Base-by-base conservation (phyloP, 2,888 invertebrate species). In the Ernsta delagoae region DNA sequence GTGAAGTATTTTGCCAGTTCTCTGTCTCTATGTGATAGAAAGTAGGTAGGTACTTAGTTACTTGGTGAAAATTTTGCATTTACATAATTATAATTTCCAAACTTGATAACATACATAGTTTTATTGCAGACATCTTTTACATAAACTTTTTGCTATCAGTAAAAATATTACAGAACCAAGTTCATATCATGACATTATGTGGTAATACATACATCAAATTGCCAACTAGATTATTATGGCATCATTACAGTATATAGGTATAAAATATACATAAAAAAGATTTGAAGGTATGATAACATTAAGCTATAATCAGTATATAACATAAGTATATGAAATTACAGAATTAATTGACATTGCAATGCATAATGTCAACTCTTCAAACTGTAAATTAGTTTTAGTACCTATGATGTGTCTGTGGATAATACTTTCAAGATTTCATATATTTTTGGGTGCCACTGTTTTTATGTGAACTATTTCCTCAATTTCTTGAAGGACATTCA, bases 1-100 rank as follows among this genome's bases (percentile, higher is more conserved):
- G 87, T 79, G 71, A 79, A 53, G 5, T 5, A 24, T 12, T 65
- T 36, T 11, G 1, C 39, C n/a, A 45, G n/a, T 60, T 60, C 41
- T 43, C 34, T 24, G 16, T 59, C 59, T 41, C 8, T 41, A 43
- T 43, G 43, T 9, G 43, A 43, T 9, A 43, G 45, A n/a, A 4
- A 7, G 5, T 39, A 39, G 9, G n/a, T n/a, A 11, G 5, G 5
- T 45, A 45, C 45, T n/a, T 4, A 11, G 5, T n/a, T 45, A 45
- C 45, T n/a, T 41, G 12, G 2, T 7, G 39, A 59, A 56, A 36
- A 56, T 36, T 56, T 56, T 56, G 54, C 54, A 54, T 54, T 9
- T 45, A n/a, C 9, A 8, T 43, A 24, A 24, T 24, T 24, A 24
- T 24, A 24, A 24, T 24, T 24, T 24, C 24, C 50, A 12, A 16